Evolutionary conservation across 2,888 invertebrate genomes (phyloP), one percentile per base, ranked within the genome.

Genomic region (Caenorhabditis zanzibari): DNA sequence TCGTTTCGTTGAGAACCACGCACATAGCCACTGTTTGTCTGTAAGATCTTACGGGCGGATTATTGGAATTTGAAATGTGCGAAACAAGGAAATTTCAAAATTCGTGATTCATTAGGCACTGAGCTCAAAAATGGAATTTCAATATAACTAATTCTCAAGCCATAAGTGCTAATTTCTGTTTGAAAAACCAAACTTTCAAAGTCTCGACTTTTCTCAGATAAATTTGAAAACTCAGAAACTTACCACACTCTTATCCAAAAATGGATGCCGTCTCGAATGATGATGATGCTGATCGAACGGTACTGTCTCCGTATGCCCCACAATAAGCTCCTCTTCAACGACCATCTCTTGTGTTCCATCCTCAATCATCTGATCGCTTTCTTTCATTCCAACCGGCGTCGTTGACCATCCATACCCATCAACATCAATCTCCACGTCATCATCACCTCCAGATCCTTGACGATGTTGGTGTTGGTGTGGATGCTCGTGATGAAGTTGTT

Each of bases 1-100:
- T 85, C 85, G 6, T 59, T 24, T 52, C 79, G 47, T 16, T 77
- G 76, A 16, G 69, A 32, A 14, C 83, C 83, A 14, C 83, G 72
- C 4, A 83, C 49, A 16, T 58, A 73, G 9, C 83, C 83, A 38
- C 63, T 22, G 2, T 49, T 19, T 1, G 32, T 7, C 69, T 73
- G 64, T 19, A 38, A 38, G 7, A 6, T 32, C 32, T 32, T 32
- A 7, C 4, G 32, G 26, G 22, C 19, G 22, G 4, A 49, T 49
- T 19, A 14, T 49, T 49, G 19, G 49, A 49, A 6, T 19, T 49
- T 5, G 19, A 19, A 49, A 49, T 19, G 3, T n/a, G 22, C 2
- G n/a, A 7, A 2, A 19, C 4, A 9, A 19, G 9, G 5, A 2
- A n/a, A 49, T 19, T 49, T 49, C 47, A 47, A 47, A 47, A 47